A percentile compares a stretch with the other conserved stretches of the same genome.
Conservation (phyloP, 2,113 vertebrate genomes). For the Talpa occidentalis region DNA sequence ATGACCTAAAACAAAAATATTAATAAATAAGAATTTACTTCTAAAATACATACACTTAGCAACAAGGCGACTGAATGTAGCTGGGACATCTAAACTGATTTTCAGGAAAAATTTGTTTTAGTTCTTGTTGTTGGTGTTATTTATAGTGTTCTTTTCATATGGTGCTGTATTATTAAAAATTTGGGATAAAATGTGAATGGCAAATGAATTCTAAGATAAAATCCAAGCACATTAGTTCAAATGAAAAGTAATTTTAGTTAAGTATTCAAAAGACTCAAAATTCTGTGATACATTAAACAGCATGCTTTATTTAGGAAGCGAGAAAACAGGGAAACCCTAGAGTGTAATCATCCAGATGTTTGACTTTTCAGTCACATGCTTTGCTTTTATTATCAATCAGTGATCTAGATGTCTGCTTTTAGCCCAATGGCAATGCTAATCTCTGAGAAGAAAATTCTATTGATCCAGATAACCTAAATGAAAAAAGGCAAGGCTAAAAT, state of each 20-base stretch:
- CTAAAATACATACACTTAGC: background rate
- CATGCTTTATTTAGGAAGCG: background rate
- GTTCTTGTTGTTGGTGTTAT: background rate
- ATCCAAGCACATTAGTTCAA: background rate
- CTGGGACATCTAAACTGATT: background rate
- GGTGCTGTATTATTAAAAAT: background rate
- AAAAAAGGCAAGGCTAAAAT: background rate
- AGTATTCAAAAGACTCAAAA: background rate
- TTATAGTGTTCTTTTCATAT: background rate
- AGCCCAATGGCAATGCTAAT: background rate
- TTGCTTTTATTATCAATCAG: background rate
- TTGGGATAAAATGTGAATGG: background rate
- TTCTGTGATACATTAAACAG: background rate
- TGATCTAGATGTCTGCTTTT: background rate
- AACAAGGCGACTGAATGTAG: background rate
- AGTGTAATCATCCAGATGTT: background rate
- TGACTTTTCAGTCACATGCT: background rate
- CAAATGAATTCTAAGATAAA: conserved; percentile 8
- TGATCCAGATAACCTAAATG: background rate
- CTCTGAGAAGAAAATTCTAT: background rate
- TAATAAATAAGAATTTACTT: background rate
- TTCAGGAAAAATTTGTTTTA: background rate
- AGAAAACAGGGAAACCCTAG: background rate
- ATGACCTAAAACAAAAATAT: conserved; percentile 7
- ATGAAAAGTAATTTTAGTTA: background rate